Percentiles rank a stretch among this genome's conserved stretches.
Conservation (phyloP, 2,888 invertebrate species). For the Drosophila subquinaria region DNA sequence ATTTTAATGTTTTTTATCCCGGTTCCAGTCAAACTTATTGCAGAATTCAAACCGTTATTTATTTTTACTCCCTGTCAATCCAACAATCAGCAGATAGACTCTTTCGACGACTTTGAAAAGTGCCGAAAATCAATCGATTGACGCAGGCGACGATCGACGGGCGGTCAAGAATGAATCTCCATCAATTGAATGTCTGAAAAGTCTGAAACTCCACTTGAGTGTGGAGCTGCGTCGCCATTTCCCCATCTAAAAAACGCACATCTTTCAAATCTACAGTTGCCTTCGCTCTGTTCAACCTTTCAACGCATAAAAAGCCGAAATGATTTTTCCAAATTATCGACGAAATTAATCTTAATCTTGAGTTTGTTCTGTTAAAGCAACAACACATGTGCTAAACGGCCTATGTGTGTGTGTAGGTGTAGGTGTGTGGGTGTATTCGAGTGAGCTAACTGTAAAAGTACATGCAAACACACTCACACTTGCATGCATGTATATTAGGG, state of each 20-base stretch:
- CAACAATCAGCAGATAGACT: slow-evolving; percentile 45
- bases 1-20: no score
- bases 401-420: slow-evolving; percentile 12
- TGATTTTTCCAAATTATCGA: slow-evolving; percentile 65
- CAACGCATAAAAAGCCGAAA: slow-evolving; percentile 64
- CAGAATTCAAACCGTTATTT: neutral
- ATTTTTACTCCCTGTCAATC: slow-evolving; percentile 40
- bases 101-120: slow-evolving; percentile 59
- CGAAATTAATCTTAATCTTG: slow-evolving; percentile 78
- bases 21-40: no score
- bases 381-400: slow-evolving; percentile 74
- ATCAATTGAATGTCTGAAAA: slow-evolving; percentile 54
- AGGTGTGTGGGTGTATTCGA: slow-evolving; percentile 31
- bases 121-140: slow-evolving; percentile 72
- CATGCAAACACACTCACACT: neutral
- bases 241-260: neutral
- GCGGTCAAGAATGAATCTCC: slow-evolving; percentile 53
- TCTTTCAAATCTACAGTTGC: slow-evolving; percentile 35
- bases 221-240: slow-evolving; percentile 10
- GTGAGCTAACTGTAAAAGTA: slow-evolving; percentile 26
- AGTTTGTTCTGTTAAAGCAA: slow-evolving; percentile 60
- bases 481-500: neutral
- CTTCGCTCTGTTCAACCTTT: slow-evolving; percentile 66
- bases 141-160: slow-evolving; percentile 66
- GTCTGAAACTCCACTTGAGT: slow-evolving; percentile 63